Evolutionary conservation across 1,140 invertebrate species (phyloP), one percentile per base, ranked within the genome.

Genomic region (Odontomachus brunneus): DNA sequence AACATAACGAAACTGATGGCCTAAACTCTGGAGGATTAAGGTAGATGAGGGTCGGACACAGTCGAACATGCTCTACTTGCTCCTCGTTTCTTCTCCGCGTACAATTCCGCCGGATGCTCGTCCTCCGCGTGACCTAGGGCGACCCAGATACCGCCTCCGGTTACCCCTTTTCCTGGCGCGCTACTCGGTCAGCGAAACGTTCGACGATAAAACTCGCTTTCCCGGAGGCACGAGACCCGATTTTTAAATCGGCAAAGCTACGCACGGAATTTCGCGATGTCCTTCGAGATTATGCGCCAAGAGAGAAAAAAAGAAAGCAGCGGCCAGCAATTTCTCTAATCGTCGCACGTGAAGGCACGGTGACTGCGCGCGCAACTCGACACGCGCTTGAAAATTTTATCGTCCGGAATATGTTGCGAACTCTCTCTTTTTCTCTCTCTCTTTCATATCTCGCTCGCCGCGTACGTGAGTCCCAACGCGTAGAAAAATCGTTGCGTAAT

Each of bases 81-180:
- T 33, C 48, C 44, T 17, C 33, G 2, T 72, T 66, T 66, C 71
- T 83, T 63, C 5, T 44, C 11, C 17, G 29, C 48, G 44, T 19
- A 49, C 24, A 49, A 75, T 84, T 75, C 75, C 26, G 17, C 66
- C 65, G 72, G 69, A 71, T 71, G 69, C 48, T 87, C 63, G 75
- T 60, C 53, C 75, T 81, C 63, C 44, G 33, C 33, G 38, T 59
- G 62, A 83, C 82, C 73, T 76, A 85, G 73, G 60, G 63, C 67
- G 86, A 88, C 87, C 87, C 59, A 87, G 83, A 88, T 88, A 82
- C 48, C n/a, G 57, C 62, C 51, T 84, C 59, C 72, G 55, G 57
- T 83, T 81, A 44, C 73, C 71, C 83, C 66, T 84, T 87, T 87
- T 81, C 59, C 48, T 49, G 48, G 51, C 48, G 51, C 48, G 66